Evolutionary conservation across 2,797 vertebrate genomes (phyloP).

Genomic region (Coluber constrictor): DNA sequence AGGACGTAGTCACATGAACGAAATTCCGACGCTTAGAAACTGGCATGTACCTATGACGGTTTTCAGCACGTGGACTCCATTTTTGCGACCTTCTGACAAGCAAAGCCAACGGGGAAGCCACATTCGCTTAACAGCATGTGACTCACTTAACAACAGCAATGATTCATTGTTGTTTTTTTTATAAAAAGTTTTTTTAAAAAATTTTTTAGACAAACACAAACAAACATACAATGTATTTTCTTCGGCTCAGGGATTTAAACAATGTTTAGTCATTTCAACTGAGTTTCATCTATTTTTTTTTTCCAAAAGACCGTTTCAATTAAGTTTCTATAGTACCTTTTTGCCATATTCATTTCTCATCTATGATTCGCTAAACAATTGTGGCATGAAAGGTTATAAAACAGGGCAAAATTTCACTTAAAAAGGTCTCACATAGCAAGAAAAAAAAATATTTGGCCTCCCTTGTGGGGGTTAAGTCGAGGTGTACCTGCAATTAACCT

Average conservation of each 20-base stretch:
- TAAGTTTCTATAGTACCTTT: no score
- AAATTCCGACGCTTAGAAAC: background rate
- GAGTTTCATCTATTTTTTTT: no score
- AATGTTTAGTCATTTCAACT: no score
- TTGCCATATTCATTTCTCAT: no score
- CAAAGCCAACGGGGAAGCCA: background rate
- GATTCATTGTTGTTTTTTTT: no score
- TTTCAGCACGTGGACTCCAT: no score
- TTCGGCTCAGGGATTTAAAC: no score
- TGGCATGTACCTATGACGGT: background rate
- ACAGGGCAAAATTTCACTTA: background rate
- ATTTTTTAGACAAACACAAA: no score
- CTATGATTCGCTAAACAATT: background rate
- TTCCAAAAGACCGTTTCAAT: no score
- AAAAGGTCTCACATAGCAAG: background rate
- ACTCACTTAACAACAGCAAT: background rate
- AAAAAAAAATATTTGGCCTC: background rate
- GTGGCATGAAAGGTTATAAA: background rate
- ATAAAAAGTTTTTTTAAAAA: no score
- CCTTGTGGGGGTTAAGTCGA: no score
- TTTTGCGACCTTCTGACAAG: background rate
- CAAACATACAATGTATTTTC: no score
- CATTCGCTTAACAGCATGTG: background rate
- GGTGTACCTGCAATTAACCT: background rate
- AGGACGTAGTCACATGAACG: rapidly evolving